Base-by-base conservation (phyloP, 1,140 invertebrate genomes). In the Hylaeus anthracinus region DNA sequence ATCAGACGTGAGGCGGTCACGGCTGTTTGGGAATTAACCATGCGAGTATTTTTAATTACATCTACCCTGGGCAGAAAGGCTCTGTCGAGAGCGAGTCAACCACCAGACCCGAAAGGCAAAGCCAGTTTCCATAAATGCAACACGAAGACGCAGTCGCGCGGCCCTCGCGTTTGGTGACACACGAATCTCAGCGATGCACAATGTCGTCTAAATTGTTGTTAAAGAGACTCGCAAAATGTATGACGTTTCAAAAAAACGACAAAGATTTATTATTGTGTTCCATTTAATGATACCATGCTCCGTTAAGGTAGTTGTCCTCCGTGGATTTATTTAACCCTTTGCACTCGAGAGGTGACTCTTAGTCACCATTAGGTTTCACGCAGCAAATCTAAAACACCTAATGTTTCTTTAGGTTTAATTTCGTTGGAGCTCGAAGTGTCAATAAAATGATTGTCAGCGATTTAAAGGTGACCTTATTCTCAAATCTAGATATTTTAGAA, bases 31-130 rank as follows among this genome's bases (percentile, higher is more conserved):
- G n/a, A 84, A 86, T 81, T 80, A 86, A 87, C 53, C 63, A 10
- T 78, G 71, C 66, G 71, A 60, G 48, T 48, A 79, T 87, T 84
- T 87, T 86, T 87, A 87, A 86, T 86, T 83, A 63, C 74, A 53
- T 78, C 12, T 66, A 56, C 41, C n/a, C 10, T 3, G 51, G 1
- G 15, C 43, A 81, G 51, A 78, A 84, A 78, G 56, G 48, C 60
- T 26, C 61, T 51, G 53, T 39, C 56, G 65, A 70, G 43, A 6
- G 37, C 3, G 15, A 76, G 39, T 5, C 37, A 55, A 66, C n/a
- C 12, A 12, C 1, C 48, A 39, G 12, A 63, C 48, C 43, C 65
- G 45, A 80, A 76, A 84, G 82, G 15, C 26, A 80, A 80, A 81
- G 41, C 67, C 43, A 26, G 60, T 51, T 41, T 72, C 14, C 67